Evolutionary conservation across 2,888 invertebrate species (phyloP).

Genomic region (Yponomeuta sedellus): DNA sequence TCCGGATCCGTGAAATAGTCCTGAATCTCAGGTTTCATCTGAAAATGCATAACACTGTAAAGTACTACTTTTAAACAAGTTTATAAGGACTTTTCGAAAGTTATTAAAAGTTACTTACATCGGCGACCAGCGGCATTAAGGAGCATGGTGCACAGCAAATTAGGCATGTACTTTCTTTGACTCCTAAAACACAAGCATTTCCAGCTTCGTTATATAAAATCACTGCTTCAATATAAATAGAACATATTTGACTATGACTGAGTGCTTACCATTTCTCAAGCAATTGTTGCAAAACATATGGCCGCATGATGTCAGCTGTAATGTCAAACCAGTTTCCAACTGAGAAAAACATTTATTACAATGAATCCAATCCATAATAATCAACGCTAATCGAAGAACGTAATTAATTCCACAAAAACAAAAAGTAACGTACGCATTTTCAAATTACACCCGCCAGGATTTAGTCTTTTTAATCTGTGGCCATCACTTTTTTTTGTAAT

Average conservation of each 20-base stretch:
- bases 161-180: conserved; percentile 59
- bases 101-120: conserved; percentile 39
- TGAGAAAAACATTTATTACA: conserved; percentile 70
- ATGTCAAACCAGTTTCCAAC: conserved; percentile 57
- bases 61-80: background rate
- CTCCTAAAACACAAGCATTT: conserved; percentile 36
- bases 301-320: conserved; percentile 71
- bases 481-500: background rate
- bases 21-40: conserved; percentile 72
- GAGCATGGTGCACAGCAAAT: conserved; percentile 65
- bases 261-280: conserved; percentile 50
- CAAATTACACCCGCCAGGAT: background rate
- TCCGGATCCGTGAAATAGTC: conserved; percentile 72
- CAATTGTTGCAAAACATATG: conserved; percentile 73
- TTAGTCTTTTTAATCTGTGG: too few species aligned
- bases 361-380: conserved; percentile 71
- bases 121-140: conserved; percentile 64
- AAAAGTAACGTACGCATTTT: conserved; percentile 7
- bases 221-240: background rate
- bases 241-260: too few species aligned
- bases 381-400: conserved; percentile 3
- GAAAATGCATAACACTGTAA: conserved; percentile 11
- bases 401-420: conserved; percentile 8
- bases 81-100: background rate
- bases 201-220: background rate